phyloP scores from a whole-genome alignment of 1,140 invertebrate species.

The Rhynchophorus ferrugineus region DNA sequence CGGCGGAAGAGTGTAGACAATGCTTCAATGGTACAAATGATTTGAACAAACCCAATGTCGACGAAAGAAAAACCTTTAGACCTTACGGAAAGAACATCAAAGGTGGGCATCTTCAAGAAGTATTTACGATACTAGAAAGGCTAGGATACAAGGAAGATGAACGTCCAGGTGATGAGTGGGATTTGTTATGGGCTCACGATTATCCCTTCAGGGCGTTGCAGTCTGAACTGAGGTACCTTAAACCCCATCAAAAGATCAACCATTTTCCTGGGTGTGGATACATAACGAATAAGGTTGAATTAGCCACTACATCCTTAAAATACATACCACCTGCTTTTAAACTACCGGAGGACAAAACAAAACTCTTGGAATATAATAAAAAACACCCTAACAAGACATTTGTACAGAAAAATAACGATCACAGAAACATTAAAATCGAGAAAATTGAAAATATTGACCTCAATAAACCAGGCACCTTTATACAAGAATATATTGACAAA shows the following conservation, averaged over 20 bases:
- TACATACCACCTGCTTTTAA: constrained; percentile 83
- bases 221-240: constrained; percentile 53
- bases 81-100: constrained; percentile 49
- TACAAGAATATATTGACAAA: constrained; percentile 82
- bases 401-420: constrained; percentile 89
- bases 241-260: constrained; percentile 76
- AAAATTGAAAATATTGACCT: constrained; percentile 65
- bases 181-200: constrained; percentile 87
- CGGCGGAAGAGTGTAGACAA: constrained; percentile 30
- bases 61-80: constrained; percentile 39
- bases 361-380: constrained; percentile 62
- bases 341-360: constrained; percentile 67
- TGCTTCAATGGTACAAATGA: constrained; percentile 20
- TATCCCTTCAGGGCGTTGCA: constrained; percentile 73
- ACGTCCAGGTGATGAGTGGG: constrained; percentile 60
- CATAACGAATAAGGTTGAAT: constrained; percentile 89
- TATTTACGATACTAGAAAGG: constrained; percentile 63
- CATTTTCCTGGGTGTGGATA: constrained; percentile 93
- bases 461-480: constrained; percentile 67
- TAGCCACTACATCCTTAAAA: constrained; percentile 68
- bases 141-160: constrained; percentile 61
- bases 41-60: not conserved
- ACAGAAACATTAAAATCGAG: constrained; percentile 79
- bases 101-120: constrained; percentile 67
- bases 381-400: constrained; percentile 67